phyloP scores from a whole-genome alignment of 2,113 vertebrate genomes.

The Nothobranchius kuhntae region DNA sequence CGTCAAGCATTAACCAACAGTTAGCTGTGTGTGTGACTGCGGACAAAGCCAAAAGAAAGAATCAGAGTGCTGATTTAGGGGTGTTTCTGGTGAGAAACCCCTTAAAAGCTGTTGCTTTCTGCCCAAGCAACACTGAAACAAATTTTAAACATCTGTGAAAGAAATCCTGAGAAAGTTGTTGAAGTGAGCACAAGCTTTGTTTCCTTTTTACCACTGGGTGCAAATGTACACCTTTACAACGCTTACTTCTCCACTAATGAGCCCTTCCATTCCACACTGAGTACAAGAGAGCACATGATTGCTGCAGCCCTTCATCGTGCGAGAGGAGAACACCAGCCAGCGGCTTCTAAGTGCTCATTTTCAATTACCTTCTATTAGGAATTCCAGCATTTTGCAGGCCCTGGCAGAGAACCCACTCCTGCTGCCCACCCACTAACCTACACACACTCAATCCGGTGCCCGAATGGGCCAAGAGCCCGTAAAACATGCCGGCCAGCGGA shows the following conservation, averaged over 20 bases:
- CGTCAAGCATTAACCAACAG: too few relatives aligned
- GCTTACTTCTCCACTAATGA: conserved; percentile 34
- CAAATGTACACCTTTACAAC: conserved; percentile 20
- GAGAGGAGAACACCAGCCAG: conserved; percentile 44
- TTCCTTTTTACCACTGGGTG: background rate
- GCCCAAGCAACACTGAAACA: conserved; percentile 10
- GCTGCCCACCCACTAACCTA: conserved; percentile 68
- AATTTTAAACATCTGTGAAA: conserved; percentile 8
- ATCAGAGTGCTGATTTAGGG: conserved; percentile 22
- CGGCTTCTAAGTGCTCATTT: conserved; percentile 64
- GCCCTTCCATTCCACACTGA: conserved; percentile 11
- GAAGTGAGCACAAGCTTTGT: background rate
- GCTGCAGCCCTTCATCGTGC: conserved; percentile 20
- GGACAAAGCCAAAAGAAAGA: too few relatives aligned
- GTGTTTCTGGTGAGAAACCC: conserved; percentile 41
- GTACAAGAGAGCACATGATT: conserved; percentile 61
- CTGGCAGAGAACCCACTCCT: conserved; percentile 64
- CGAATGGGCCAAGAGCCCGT: conserved; percentile 53
- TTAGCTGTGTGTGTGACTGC: too few relatives aligned
- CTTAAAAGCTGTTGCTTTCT: conserved; percentile 45
- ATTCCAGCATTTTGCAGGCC: conserved; percentile 55
- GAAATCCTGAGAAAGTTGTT: conserved; percentile 8
- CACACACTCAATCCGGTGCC: conserved; percentile 60
- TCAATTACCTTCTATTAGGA: conserved; percentile 75
- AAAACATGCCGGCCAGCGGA: conserved; percentile 43